Evolutionary conservation across 2,888 invertebrate species (phyloP), one percentile per base, ranked within the genome.

Genomic region (Autographa pulchrina): DNA sequence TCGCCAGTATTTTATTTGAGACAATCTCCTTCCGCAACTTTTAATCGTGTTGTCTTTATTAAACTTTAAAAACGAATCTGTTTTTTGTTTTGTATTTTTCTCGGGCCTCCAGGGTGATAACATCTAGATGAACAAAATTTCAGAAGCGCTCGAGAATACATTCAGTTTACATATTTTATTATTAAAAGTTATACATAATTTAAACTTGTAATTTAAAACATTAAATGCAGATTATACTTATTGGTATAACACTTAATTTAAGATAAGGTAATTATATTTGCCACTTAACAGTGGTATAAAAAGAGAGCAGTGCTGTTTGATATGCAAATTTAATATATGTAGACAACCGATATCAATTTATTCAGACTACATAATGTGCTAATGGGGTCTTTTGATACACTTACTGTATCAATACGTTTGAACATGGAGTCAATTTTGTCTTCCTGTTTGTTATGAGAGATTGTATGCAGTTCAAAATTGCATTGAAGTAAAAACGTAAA

Each of bases 401-500:
- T 48, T 43, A 43, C 14, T 7, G 48, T 48, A 48, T n/a, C 48
- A 43, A 16, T 43, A 2, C 43, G 43, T 43, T 43, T 16, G 43
- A 14, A 2, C 43, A 16, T 43, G 38, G 6, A 48, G n/a, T 48
- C 8, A 48, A 48, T 11, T 48, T 8, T 25, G 4, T 20, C n/a
- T 65, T 63, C 20, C 6, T 56, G 31, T 1, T 16, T 25, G 59
- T 20, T 41, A 25, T 7, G 0, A 61, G 52, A 74, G 69, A 66
- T 71, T 63, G 65, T 68, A 75, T 75, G 62, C 62, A 25, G 63
- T 72, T 79, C 64, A 78, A 74, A 78, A 81, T 72, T 75, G 73
- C 78, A 77, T 68, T 72, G 70, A 64, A 73, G 82, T 77, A 84
- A 86, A 88, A 89, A 78, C 87, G 84, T 88, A 85, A 88, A 80